Base-by-base conservation (phyloP, 2,113 vertebrate species). In the Lagopus leucura region DNA sequence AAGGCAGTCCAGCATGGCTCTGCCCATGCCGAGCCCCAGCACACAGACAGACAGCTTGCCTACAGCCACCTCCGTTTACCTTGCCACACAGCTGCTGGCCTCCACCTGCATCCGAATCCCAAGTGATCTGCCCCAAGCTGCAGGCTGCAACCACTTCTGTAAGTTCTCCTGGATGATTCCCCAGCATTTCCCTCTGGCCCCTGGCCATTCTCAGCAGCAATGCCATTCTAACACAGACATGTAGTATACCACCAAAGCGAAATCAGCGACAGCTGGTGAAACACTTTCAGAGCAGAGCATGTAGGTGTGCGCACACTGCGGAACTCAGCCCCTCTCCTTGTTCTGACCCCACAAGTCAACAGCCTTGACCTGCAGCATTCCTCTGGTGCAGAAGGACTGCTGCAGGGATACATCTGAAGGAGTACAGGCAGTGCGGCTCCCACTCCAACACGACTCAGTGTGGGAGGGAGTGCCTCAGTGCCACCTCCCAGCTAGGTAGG, bases 281-380 rank as follows among this genome's bases (percentile, higher is more conserved):
- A 8, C 1, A 78, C 15, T 8, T 42, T 54, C 45, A 42, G 25
- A 87, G 61, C 6, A 92, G 27, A 64, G 66, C 16, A 14, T 24
- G 34, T 4, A 63, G 36, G 66, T 27, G 72, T 79, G 81, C 48
- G 76, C 86, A 43, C 28, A 72, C 30, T 28, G n/a, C 0, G 2
- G 45, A 6, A 65, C n/a, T 89, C 27, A 28, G 25, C 27, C 36
- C 25, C 11, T 27, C 27, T 40, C 34, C 27, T 27, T 28, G 16
- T 10, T 12, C 15, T 47, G 42, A 52, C 48, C 84, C 92, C 66
- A 70, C 40, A 91, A 91, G 58, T 45, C 63, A 79, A 3, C 15
- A 89, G 65, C 89, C 89, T 89, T 95, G 96, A 93, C 82, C 84
- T 64, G 50, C 24, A 82, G 94, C 92, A 96, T 95, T 89, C 91